A percentile compares a stretch with the other conserved stretches of the same genome.
Evolutionary conservation across 2,113 vertebrate species (phyloP).

Genomic region (Ibidorhyncha struthersii): DNA sequence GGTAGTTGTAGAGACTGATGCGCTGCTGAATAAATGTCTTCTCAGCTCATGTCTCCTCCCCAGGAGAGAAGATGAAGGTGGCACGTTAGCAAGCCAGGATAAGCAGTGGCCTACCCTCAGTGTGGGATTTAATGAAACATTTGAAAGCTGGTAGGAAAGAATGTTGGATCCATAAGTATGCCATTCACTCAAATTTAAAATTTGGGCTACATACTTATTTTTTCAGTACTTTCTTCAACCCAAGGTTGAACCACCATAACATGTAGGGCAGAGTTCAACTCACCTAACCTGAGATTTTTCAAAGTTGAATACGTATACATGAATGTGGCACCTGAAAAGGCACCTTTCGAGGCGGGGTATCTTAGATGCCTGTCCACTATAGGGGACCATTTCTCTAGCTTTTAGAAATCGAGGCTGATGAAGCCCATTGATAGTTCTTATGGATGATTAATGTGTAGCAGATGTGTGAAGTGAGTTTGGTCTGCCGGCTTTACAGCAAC

Average conservation of each 20-base stretch:
- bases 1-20: too few species aligned
- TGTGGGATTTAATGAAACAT: not conserved
- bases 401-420: not conserved
- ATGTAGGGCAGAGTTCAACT: not conserved
- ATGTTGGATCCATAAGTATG: not conserved
- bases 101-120: not conserved
- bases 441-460: not conserved
- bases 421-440: not conserved
- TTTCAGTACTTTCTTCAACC: not conserved
- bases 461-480: not conserved
- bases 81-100: not conserved
- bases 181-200: not conserved
- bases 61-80: not conserved
- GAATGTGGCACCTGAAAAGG: not conserved
- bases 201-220: not conserved
- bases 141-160: not conserved
- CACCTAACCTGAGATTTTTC: not conserved
- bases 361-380: not conserved
- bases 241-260: not conserved
- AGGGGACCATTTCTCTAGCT: not conserved
- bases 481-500: not conserved
- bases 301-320: not conserved
- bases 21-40: not conserved
- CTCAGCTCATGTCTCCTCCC: not conserved
- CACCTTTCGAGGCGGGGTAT: not conserved